A percentile compares a stretch with the other conserved stretches of the same genome.
Evolutionary conservation across 2,888 invertebrate species (phyloP).

Genomic region (Nudaria mundana): DNA sequence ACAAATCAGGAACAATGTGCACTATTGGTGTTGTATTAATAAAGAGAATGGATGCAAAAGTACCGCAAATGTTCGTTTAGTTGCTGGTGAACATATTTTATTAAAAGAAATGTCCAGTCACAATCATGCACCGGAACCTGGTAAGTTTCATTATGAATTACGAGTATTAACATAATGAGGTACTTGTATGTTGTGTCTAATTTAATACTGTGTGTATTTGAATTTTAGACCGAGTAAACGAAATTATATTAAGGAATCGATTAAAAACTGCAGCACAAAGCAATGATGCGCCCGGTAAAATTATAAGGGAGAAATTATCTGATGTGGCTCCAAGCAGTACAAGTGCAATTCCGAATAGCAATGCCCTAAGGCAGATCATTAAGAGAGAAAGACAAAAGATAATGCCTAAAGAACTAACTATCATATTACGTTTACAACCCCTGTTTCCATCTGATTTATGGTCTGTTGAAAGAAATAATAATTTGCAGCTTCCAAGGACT

Average conservation of each 20-base stretch:
- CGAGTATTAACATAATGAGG: not conserved
- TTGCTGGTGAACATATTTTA: not conserved
- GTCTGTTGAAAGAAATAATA: too few relatives aligned
- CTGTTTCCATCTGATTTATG: too few relatives aligned
- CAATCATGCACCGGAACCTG: slow-evolving; percentile 1
- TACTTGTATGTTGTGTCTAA: not conserved
- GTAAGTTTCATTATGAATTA: slow-evolving; percentile 1
- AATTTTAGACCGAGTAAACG: not conserved
- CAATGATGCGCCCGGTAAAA: not conserved
- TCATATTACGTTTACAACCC: too few relatives aligned
- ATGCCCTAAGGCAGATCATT: not conserved
- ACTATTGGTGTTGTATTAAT: not conserved
- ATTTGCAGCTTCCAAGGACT: too few relatives aligned
- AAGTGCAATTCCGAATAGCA: not conserved
- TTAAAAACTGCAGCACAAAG: slow-evolving; percentile 1
- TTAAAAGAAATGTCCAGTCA: not conserved
- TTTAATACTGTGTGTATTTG: not conserved
- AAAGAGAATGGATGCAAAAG: not conserved
- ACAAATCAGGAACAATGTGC: not conserved
- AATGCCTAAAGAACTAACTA: too few relatives aligned
- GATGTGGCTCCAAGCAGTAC: not conserved
- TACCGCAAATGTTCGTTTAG: not conserved
- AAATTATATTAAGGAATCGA: slow-evolving; percentile 1
- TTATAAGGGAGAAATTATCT: not conserved
- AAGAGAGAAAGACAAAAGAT: too few relatives aligned